Evolutionary conservation across 2,797 vertebrate species (phyloP).

Genomic region (Tenualosa thibaudeaui): DNA sequence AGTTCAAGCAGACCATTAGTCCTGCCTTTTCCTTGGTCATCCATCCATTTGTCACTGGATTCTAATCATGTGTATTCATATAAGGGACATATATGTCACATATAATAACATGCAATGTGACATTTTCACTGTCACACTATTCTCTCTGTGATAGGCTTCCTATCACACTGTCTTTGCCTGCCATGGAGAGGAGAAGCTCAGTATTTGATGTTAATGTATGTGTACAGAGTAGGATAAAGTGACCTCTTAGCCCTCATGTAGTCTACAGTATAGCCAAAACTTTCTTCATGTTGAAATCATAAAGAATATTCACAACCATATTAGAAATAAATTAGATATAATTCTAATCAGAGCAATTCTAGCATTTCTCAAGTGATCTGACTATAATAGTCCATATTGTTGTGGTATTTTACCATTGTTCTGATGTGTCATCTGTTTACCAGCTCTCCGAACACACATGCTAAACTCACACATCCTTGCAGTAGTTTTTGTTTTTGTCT

Average conservation of each 20-base stretch:
- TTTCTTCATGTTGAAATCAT: not conserved
- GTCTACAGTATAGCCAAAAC: not conserved
- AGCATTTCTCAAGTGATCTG: not conserved
- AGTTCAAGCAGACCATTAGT: too few species aligned
- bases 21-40: not conserved
- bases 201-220: constrained; percentile 34
- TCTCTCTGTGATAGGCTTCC: not conserved
- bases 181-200: not conserved
- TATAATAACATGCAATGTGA: not conserved
- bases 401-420: not conserved
- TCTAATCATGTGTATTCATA: not conserved
- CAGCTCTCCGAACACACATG: not conserved
- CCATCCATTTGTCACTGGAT: not conserved
- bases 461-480: not conserved
- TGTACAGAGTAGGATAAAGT: constrained; percentile 24
- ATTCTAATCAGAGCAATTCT: not conserved
- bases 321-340: not conserved
- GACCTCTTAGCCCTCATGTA: constrained; percentile 17
- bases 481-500: not conserved
- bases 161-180: not conserved
- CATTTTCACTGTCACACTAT: not conserved
- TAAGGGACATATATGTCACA: not conserved
- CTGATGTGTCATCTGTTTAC: not conserved
- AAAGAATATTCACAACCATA: not conserved
- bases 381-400: not conserved